Percentiles rank a stretch among this genome's conserved stretches.
phyloP scores from a whole-genome alignment of 2,888 invertebrate species.

The Gastrophysa polygoni region DNA sequence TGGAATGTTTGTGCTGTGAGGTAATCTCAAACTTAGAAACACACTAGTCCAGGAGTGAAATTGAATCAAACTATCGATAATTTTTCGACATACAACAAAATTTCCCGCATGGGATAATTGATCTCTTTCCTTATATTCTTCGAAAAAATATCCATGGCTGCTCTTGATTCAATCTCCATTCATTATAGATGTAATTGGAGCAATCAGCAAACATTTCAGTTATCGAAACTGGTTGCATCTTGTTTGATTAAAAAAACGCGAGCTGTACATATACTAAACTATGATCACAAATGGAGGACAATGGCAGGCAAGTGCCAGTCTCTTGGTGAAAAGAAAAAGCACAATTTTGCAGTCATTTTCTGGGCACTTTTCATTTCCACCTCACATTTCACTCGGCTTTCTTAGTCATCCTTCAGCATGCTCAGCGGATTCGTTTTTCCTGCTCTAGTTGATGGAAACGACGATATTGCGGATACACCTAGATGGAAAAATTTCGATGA shows the following conservation, averaged over 20 bases:
- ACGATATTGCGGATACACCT: constrained; percentile 20
- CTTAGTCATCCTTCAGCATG: constrained; percentile 48
- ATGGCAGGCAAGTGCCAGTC: background rate
- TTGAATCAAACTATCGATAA: too few species aligned
- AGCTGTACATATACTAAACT: background rate
- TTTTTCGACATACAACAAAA: too few species aligned
- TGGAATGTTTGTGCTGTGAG: too few species aligned
- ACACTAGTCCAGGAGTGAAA: too few species aligned
- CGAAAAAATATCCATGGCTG: too few species aligned
- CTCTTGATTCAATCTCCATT: too few species aligned
- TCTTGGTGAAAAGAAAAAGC: background rate
- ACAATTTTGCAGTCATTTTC: background rate
- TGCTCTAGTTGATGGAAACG: constrained; percentile 38
- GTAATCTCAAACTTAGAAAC: too few species aligned
- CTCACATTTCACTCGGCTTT: background rate
- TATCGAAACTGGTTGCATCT: too few species aligned
- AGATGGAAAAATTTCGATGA: constrained; percentile 15
- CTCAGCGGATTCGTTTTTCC: constrained; percentile 49
- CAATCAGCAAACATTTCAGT: background rate
- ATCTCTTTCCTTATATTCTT: too few species aligned
- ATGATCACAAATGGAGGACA: background rate
- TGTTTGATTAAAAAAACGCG: background rate
- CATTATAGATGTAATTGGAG: too few species aligned
- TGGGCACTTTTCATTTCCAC: background rate
- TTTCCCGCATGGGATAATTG: too few species aligned